phyloP scores from a whole-genome alignment of 2,113 vertebrate species.

The Apus apus region DNA sequence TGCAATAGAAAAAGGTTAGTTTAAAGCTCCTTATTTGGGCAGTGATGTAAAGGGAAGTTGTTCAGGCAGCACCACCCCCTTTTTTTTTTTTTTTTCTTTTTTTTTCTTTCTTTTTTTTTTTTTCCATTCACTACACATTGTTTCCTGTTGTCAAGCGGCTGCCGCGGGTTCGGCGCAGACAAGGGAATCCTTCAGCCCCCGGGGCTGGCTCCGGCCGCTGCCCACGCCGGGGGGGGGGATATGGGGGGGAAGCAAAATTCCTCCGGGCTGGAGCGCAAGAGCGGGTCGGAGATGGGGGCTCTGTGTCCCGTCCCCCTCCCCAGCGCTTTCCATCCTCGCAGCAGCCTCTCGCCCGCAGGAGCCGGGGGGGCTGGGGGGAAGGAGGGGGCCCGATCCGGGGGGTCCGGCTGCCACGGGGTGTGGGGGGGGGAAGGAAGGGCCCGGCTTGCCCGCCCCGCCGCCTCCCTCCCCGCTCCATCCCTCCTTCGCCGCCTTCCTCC shows the following conservation, averaged over 20 bases:
- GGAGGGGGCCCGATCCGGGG: not conserved
- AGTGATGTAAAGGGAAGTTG: constrained; percentile 90
- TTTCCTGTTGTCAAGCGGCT: constrained; percentile 75
- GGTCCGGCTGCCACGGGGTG: not conserved
- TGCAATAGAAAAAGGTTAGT: constrained; percentile 70
- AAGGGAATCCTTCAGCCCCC: constrained; percentile 24
- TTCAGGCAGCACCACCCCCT: constrained; percentile 78
- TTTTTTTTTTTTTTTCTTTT: no score
- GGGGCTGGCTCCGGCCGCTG: not conserved
- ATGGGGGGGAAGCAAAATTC: not conserved
- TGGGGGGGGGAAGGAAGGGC: no score
- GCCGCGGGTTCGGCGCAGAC: not conserved
- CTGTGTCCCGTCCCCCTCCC: not conserved
- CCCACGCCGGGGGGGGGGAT: not conserved
- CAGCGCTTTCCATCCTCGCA: not conserved
- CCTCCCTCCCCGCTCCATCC: not conserved
- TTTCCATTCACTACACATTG: constrained; percentile 78
- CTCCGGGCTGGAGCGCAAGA: not conserved
- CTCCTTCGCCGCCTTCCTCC: not conserved
- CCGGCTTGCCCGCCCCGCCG: not conserved
- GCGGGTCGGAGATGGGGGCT: not conserved
- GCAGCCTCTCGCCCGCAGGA: not conserved
- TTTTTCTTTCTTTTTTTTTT: no score
- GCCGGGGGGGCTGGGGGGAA: not conserved
- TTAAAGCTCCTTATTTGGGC: constrained; percentile 90